These are phyloP conservation scores for Bucorvus abyssinicus DNA, from an alignment of 2,797 vertebrate species.

Conservation along the genomic window DNA sequence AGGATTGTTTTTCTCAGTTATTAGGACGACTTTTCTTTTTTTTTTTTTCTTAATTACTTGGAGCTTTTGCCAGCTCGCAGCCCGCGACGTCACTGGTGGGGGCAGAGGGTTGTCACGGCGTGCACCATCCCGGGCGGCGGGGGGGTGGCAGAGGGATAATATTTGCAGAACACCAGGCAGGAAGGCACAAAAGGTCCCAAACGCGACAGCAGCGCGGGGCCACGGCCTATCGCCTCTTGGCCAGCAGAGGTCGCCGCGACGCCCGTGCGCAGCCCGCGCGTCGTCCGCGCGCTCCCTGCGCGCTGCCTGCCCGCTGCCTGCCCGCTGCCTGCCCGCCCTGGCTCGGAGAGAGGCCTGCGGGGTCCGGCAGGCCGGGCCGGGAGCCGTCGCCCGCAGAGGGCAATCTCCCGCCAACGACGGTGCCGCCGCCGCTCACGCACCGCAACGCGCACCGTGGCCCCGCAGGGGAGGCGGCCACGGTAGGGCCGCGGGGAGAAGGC, in stretches of 20 bases:
- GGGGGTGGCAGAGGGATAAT: background rate
- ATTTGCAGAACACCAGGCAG: background rate
- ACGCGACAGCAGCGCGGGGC: background rate
- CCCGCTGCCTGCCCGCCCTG: too few relatives aligned
- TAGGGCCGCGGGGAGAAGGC: too few relatives aligned
- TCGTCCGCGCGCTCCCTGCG: background rate
- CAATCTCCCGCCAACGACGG: too few relatives aligned
- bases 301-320: background rate
- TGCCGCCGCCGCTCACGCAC: too few relatives aligned
- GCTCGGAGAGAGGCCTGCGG: background rate
- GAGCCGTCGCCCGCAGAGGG: too few relatives aligned
- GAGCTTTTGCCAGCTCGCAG: background rate
- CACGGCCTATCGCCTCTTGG: conserved; percentile 13
- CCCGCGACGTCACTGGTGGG: background rate
- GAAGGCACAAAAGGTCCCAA: conserved; percentile 52
- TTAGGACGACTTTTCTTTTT: background rate
- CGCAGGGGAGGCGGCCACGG: background rate
- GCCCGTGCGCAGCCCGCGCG: background rate
- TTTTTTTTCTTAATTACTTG: background rate
- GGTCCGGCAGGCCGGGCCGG: too few relatives aligned
- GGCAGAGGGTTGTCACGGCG: background rate
- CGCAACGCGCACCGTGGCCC: background rate
- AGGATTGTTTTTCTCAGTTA: too few relatives aligned
- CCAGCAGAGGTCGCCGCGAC: conserved; percentile 78
- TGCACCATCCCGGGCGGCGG: background rate